These are phyloP conservation scores for Margarornis squamiger DNA, from an alignment of 2,797 vertebrate genomes.

Conservation along the genomic window DNA sequence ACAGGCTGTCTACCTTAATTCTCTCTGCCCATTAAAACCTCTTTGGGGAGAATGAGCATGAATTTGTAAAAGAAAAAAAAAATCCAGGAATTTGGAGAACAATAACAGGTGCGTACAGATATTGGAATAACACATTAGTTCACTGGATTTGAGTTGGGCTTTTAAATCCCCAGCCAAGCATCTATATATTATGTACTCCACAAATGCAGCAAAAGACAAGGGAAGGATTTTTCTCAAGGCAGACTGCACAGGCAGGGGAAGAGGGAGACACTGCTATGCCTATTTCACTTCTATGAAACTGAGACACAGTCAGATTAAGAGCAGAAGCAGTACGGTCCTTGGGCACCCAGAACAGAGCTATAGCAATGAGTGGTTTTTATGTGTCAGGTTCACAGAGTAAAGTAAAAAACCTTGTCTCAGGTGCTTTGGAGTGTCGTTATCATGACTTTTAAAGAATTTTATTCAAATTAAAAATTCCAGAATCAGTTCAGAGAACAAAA, in stretches of 20 bases:
- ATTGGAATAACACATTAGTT: slow-evolving; percentile 27
- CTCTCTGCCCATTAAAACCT: slow-evolving; percentile 19
- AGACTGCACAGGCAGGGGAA: not conserved
- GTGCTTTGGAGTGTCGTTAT: not conserved
- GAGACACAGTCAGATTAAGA: not conserved
- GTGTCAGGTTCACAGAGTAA: not conserved
- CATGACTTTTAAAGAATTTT: not conserved
- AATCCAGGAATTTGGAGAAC: not conserved
- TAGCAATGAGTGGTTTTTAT: not conserved
- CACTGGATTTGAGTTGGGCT: not conserved
- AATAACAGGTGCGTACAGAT: not conserved
- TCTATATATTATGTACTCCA: not conserved
- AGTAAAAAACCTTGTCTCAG: not conserved
- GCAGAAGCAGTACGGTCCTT: not conserved
- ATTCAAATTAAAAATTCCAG: not conserved
- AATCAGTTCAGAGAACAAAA: not conserved
- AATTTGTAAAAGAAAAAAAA: not conserved
- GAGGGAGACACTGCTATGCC: not conserved
- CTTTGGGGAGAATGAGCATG: not conserved
- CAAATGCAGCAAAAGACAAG: not conserved
- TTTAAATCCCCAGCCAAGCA: slow-evolving; percentile 6
- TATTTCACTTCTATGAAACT: not conserved
- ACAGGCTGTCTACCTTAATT: slow-evolving; percentile 19
- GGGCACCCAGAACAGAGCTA: not conserved
- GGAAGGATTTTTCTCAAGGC: not conserved